A percentile compares a stretch with the other conserved stretches of the same genome.
These are phyloP conservation scores for Phoebastria nigripes DNA, from an alignment of 2,797 vertebrate genomes.

Conservation along the genomic window DNA sequence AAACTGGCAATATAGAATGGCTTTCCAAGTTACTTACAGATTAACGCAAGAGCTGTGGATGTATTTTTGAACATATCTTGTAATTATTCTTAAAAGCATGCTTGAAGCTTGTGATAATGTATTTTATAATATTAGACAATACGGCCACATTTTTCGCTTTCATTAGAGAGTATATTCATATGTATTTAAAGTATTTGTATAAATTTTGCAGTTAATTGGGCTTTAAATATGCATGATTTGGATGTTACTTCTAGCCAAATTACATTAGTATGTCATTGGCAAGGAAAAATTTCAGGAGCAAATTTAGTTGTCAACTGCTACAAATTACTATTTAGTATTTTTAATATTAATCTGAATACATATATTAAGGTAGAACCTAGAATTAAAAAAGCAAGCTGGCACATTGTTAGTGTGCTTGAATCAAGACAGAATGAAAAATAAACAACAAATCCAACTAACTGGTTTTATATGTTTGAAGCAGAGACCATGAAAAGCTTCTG, in stretches of 20 bases:
- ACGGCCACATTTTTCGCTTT: neutral
- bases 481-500: neutral
- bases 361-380: neutral
- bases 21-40: neutral
- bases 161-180: neutral
- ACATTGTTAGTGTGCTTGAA: neutral
- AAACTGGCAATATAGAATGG: neutral
- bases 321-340: neutral
- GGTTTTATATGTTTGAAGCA: neutral
- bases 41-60: neutral
- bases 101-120: neutral
- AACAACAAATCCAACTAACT: neutral
- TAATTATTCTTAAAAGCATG: conserved; percentile 8
- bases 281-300: neutral
- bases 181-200: conserved; percentile 23
- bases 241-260: conserved; percentile 10
- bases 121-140: neutral
- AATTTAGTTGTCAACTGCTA: conserved; percentile 1
- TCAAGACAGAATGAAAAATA: neutral
- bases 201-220: conserved; percentile 32
- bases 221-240: conserved; percentile 42
- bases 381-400: neutral
- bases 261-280: neutral
- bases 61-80: neutral
- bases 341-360: neutral